A percentile compares a stretch with the other conserved stretches of the same genome.
These are phyloP conservation scores for Molorchus minor DNA, from an alignment of 2,888 invertebrate genomes.

Conservation along the genomic window DNA sequence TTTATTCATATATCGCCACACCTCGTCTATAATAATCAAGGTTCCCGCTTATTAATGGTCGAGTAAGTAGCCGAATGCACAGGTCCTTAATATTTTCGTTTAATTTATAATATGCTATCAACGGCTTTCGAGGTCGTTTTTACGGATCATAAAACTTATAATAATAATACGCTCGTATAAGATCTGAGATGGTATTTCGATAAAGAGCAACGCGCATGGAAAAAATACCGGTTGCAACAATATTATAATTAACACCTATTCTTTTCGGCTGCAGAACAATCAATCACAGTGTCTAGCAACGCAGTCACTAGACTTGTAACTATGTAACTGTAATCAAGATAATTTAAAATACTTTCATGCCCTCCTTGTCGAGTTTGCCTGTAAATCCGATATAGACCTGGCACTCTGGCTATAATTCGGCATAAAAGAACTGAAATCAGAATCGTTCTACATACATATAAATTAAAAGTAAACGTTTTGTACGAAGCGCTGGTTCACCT, in stretches of 20 bases:
- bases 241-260: conserved; percentile 14
- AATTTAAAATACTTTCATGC: neutral
- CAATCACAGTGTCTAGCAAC: conserved; percentile 20
- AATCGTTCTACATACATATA: too few species aligned
- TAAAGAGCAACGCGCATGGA: neutral
- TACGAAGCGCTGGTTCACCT: too few species aligned
- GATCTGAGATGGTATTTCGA: conserved; percentile 7
- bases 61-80: neutral
- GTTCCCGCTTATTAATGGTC: neutral
- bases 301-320: conserved; percentile 24
- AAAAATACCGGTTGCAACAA: conserved; percentile 21
- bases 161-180: neutral
- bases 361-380: too few species aligned
- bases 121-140: neutral
- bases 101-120: conserved; percentile 3
- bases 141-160: conserved; percentile 1
- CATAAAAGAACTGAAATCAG: too few species aligned
- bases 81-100: neutral
- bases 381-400: too few species aligned
- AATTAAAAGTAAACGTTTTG: too few species aligned
- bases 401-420: too few species aligned
- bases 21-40: neutral
- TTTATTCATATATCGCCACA: neutral
- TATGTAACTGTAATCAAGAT: neutral
- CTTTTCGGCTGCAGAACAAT: conserved; percentile 19